Percentiles rank a stretch among this genome's conserved stretches.
These are phyloP conservation scores for Callimorpha dominula DNA, from an alignment of 2,888 invertebrate genomes.

Conservation along the genomic window DNA sequence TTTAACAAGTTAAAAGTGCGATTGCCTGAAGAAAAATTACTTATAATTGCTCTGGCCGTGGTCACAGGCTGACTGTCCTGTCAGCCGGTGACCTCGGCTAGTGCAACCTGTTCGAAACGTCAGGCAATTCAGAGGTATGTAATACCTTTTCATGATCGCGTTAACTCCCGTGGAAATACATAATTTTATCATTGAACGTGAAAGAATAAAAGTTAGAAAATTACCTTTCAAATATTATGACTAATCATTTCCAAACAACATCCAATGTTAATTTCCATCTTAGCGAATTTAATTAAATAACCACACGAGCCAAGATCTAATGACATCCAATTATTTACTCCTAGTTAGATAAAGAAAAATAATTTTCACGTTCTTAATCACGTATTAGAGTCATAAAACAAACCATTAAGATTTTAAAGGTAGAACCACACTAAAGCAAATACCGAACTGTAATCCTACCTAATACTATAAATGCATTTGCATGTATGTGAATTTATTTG, in stretches of 20 bases:
- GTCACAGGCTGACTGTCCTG: too few relatives aligned
- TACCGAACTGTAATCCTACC: too few relatives aligned
- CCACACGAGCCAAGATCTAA: neutral
- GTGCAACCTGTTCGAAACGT: too few relatives aligned
- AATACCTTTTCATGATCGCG: too few relatives aligned
- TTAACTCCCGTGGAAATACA: too few relatives aligned
- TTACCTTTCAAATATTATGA: neutral
- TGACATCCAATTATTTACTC: neutral
- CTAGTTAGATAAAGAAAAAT: constrained; percentile 8
- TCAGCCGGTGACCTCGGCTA: too few relatives aligned
- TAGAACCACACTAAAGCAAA: neutral
- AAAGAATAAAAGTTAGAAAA: too few relatives aligned
- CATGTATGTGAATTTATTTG: too few relatives aligned
- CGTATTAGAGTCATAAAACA: neutral
- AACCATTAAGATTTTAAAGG: neutral
- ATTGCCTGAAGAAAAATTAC: neutral
- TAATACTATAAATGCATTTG: too few relatives aligned
- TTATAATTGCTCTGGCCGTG: too few relatives aligned
- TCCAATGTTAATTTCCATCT: neutral
- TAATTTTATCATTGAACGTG: too few relatives aligned
- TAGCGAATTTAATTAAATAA: constrained; percentile 6
- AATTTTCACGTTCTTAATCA: neutral
- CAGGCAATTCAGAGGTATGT: too few relatives aligned
- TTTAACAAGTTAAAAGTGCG: neutral
- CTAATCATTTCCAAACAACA: neutral